Evolutionary conservation across 2,113 vertebrate species (phyloP).

Genomic region (Microtus pennsylvanicus): DNA sequence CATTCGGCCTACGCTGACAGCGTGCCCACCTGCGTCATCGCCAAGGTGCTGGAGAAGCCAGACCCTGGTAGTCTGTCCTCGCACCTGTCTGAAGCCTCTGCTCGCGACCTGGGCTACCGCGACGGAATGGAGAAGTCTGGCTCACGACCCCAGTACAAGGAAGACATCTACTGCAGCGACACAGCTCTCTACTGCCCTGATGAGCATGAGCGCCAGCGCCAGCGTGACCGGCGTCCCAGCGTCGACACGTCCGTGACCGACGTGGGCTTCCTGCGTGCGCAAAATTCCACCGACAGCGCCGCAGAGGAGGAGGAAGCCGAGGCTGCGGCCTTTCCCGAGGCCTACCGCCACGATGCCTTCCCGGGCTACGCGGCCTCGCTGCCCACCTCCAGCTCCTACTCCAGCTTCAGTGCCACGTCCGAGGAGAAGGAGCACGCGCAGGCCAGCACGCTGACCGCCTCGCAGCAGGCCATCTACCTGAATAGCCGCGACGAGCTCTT

Average conservation of each 20-base stretch:
- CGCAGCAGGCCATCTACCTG: slow-evolving; percentile 94
- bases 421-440: slow-evolving; percentile 93
- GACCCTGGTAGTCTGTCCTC: slow-evolving; percentile 92
- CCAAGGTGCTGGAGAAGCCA: slow-evolving; percentile 94
- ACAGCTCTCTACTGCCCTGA: slow-evolving; percentile 96
- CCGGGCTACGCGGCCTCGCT: slow-evolving; percentile 91
- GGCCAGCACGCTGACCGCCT: slow-evolving; percentile 92
- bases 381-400: slow-evolving; percentile 94
- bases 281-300: slow-evolving; percentile 94
- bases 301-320: slow-evolving; percentile 87
- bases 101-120: slow-evolving; percentile 86
- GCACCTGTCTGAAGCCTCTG: slow-evolving; percentile 89
- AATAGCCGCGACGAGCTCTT: slow-evolving; percentile 92
- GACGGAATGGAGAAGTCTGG: slow-evolving; percentile 88
- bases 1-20: slow-evolving; percentile 91
- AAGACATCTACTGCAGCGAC: slow-evolving; percentile 95
- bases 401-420: slow-evolving; percentile 94
- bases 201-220: slow-evolving; percentile 87
- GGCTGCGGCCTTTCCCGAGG: slow-evolving; percentile 91
- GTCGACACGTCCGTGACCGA: slow-evolving; percentile 90
- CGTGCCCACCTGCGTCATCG: slow-evolving; percentile 92
- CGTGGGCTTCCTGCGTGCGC: slow-evolving; percentile 88
- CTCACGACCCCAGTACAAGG: slow-evolving; percentile 90
- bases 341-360: slow-evolving; percentile 91
- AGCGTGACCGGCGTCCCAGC: slow-evolving; percentile 91